phyloP scores from a whole-genome alignment of 2,888 invertebrate genomes.

The Polietes domitor region DNA sequence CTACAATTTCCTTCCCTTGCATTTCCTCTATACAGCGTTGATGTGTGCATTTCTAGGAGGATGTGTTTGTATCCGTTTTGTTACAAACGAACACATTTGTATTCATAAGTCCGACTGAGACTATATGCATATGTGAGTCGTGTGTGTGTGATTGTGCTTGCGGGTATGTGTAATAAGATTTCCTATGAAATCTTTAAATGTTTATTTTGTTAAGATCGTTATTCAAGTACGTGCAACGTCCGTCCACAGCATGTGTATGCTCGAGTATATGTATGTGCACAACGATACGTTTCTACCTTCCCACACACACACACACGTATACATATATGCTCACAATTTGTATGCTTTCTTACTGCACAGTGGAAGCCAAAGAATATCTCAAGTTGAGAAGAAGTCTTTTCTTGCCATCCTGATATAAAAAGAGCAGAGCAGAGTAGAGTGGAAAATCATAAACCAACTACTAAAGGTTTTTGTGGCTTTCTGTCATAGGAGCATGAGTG shows the following conservation, averaged over 20 bases:
- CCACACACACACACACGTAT: background rate
- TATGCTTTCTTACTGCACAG: background rate
- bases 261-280: background rate
- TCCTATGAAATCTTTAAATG: conserved; percentile 58
- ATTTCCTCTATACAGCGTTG: conserved; percentile 55
- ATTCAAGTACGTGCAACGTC: conserved; percentile 59
- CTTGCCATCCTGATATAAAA: background rate
- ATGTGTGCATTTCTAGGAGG: conserved; percentile 60
- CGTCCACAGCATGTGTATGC: conserved; percentile 20
- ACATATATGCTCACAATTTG: background rate
- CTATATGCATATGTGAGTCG: no score
- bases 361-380: background rate
- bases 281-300: conserved; percentile 45
- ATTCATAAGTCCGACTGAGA: conserved; percentile 9
- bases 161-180: conserved; percentile 42
- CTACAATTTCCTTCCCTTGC: conserved; percentile 63
- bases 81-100: conserved; percentile 1
- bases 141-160: conserved; percentile 36
- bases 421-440: background rate
- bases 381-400: conserved; percentile 16
- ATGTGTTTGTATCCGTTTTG: background rate
- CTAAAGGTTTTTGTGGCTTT: conserved; percentile 51
- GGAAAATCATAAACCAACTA: conserved; percentile 60
- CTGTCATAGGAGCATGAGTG: background rate
- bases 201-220: conserved; percentile 67